Evolutionary conservation across 2,888 invertebrate genomes (phyloP).

Genomic region (Melinaea menophilus): DNA sequence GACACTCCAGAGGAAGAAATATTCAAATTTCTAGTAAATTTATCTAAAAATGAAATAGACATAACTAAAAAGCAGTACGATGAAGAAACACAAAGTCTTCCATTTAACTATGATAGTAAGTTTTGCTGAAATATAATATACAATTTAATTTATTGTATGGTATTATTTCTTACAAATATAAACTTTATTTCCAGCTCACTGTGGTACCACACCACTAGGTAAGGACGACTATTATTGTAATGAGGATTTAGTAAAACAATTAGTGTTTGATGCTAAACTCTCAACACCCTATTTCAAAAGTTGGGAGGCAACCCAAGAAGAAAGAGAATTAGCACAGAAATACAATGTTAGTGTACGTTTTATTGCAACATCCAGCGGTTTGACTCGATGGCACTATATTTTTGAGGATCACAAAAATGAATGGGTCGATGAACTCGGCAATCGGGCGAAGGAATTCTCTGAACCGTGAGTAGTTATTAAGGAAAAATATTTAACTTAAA

Average conservation of each 20-base stretch:
- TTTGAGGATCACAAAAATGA: slow-evolving; percentile 78
- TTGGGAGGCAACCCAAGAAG: slow-evolving; percentile 73
- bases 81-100: slow-evolving; percentile 43
- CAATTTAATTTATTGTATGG: not conserved
- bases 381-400: slow-evolving; percentile 91
- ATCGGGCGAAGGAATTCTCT: slow-evolving; percentile 46
- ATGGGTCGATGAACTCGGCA: slow-evolving; percentile 55
- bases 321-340: slow-evolving; percentile 76
- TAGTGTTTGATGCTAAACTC: slow-evolving; percentile 92
- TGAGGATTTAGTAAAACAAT: slow-evolving; percentile 87
- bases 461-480: slow-evolving; percentile 49
- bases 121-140: slow-evolving; percentile 17
- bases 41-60: slow-evolving; percentile 71
- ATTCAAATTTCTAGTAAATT: slow-evolving; percentile 84
- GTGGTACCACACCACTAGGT: slow-evolving; percentile 78
- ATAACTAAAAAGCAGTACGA: slow-evolving; percentile 65
- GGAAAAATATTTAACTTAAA: not conserved
- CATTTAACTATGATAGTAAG: slow-evolving; percentile 56
- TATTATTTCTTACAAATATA: slow-evolving; percentile 9
- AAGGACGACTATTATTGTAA: slow-evolving; percentile 90
- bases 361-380: slow-evolving; percentile 92
- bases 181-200: slow-evolving; percentile 74
- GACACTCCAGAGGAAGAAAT: slow-evolving; percentile 85
- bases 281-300: slow-evolving; percentile 78
- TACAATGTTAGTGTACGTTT: slow-evolving; percentile 88